These are phyloP conservation scores for Gryon sp. DNA, from an alignment of 1,140 invertebrate species.

Conservation along the genomic window DNA sequence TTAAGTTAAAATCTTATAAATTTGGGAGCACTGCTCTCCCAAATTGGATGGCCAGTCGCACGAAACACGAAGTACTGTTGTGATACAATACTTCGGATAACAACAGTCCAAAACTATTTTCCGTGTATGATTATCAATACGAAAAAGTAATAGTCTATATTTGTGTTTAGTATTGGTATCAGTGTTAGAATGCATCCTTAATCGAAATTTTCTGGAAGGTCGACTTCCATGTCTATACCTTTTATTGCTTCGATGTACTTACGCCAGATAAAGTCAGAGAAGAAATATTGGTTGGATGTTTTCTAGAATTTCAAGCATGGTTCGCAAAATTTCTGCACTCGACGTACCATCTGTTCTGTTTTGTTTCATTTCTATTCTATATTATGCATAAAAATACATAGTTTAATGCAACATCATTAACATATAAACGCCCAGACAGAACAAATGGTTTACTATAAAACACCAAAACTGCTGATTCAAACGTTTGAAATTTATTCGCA, in stretches of 20 bases:
- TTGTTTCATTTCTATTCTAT: not conserved
- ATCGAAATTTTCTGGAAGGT: constrained; percentile 9
- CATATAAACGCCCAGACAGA: too few relatives aligned
- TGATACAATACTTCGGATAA: too few relatives aligned
- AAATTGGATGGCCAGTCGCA: too few relatives aligned
- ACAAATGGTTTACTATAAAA: too few relatives aligned
- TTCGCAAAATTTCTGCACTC: not conserved
- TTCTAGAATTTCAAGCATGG: constrained; percentile 3
- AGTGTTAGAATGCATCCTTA: not conserved
- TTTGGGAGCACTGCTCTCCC: too few relatives aligned
- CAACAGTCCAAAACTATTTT: too few relatives aligned
- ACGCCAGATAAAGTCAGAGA: constrained; percentile 10
- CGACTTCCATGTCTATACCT: not conserved
- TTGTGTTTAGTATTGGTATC: not conserved
- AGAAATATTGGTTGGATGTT: constrained; percentile 17
- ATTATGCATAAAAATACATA: too few relatives aligned
- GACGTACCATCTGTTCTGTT: not conserved
- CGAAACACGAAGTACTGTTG: too few relatives aligned
- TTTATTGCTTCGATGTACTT: constrained; percentile 7
- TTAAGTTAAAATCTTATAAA: too few relatives aligned
- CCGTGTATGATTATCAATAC: not conserved
- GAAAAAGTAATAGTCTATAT: not conserved
- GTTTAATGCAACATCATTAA: too few relatives aligned
- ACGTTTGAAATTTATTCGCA: too few relatives aligned
- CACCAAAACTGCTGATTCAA: too few relatives aligned